These are phyloP conservation scores for Vanacampus margaritifer DNA, from an alignment of 2,113 vertebrate species.

Conservation along the genomic window DNA sequence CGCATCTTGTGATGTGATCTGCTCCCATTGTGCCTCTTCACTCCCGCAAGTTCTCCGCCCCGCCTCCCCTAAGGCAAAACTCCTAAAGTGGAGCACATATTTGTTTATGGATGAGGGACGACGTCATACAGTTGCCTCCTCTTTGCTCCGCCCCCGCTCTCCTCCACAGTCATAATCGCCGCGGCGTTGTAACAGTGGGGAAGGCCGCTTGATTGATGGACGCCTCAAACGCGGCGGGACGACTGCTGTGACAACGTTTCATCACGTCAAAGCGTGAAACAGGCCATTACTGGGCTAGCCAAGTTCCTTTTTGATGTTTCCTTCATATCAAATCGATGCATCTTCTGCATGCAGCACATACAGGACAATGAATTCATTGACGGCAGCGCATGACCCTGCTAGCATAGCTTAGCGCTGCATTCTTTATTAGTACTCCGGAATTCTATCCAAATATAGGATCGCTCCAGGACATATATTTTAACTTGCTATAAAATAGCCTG, in stretches of 20 bases:
- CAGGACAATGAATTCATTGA: constrained; percentile 17
- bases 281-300: not conserved
- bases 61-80: constrained; percentile 29
- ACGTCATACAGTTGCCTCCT: constrained; percentile 28
- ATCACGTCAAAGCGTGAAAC: not conserved
- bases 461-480: not conserved
- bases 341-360: not conserved
- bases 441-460: not conserved
- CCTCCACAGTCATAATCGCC: constrained; percentile 22
- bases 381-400: constrained; percentile 27
- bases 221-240: not conserved
- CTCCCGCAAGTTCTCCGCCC: not conserved
- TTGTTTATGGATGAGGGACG: constrained; percentile 58
- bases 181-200: constrained; percentile 16
- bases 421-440: not conserved
- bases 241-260: not conserved
- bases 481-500: not conserved
- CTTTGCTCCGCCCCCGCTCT: not conserved
- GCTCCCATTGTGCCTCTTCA: constrained; percentile 32
- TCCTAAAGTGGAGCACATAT: constrained; percentile 52
- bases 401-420: not conserved
- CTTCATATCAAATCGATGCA: not conserved
- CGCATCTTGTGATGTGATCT: constrained; percentile 35
- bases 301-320: not conserved
- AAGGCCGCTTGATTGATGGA: not conserved